Evolutionary conservation across 1,140 invertebrate genomes (phyloP), one percentile per base, ranked within the genome.

Genomic region (Aricia agestis): DNA sequence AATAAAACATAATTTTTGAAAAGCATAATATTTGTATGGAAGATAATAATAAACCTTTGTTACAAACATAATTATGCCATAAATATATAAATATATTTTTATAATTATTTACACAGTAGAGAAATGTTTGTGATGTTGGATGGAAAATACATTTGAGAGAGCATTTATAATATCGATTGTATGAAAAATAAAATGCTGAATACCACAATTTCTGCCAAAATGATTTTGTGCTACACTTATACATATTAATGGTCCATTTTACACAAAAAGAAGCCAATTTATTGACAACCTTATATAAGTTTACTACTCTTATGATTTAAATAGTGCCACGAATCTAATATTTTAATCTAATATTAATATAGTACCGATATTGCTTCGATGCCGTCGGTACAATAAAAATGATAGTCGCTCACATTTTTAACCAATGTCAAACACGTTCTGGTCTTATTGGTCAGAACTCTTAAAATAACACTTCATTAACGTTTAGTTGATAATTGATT

Each of bases 181-280:
- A n/a, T 59, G 58, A n/a, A 18, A 59, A 59, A 59, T 59, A 59
- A 36, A 36, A 59, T 17, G 15, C 18, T 17, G 18, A 58, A 59
- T 5, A 59, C 58, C n/a, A 59, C 58, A 59, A 59, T 59, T 59
- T 18, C n/a, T 59, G 58, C 58, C 58, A 59, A n/a, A 59, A 59
- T 59, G 7, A 59, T 18, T 59, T 59, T 59, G 58, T 59, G 58
- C 58, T 59, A 59, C 58, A 59, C 58, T 59, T 59, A 59, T 59
- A n/a, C n/a, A 59, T 59, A 59, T 59, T 59, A 59, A 9, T 59
- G 17, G 58, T 17, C 58, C 58, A 59, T 59, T 18, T 18, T 18
- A 59, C 58, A 18, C n/a, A 59, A 18, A 59, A 59, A 5, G n/a
- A 17, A 58, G n/a, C 58, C 58, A 59, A 59, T 17, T 17, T 18